Evolutionary conservation across 2,888 invertebrate species (phyloP).

Genomic region (Lysandra coridon): DNA sequence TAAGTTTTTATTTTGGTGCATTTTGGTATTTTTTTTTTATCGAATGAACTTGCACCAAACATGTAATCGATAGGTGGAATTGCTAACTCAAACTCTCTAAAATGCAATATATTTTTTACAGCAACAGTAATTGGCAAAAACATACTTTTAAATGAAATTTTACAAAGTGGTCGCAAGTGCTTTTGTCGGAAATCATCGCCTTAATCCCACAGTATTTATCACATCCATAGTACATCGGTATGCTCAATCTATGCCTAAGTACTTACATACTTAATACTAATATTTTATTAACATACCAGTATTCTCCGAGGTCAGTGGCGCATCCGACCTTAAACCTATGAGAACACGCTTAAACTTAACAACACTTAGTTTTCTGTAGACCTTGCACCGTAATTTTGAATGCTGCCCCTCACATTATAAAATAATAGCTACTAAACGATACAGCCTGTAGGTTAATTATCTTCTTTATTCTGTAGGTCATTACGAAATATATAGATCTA

Average conservation of each 20-base stretch:
- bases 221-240: neutral
- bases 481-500: no score
- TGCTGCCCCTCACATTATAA: constrained; percentile 25
- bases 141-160: no score
- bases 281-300: constrained; percentile 6
- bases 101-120: no score
- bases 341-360: constrained; percentile 18
- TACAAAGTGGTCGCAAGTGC: no score
- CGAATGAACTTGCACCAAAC: no score
- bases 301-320: constrained; percentile 12
- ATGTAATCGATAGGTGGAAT: no score
- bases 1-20: no score
- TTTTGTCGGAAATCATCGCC: no score
- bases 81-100: no score
- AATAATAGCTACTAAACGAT: constrained; percentile 14
- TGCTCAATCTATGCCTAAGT: neutral
- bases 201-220: neutral
- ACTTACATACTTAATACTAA: neutral
- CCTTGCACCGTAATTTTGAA: constrained; percentile 13
- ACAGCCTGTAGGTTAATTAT: neutral
- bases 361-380: constrained; percentile 9
- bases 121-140: no score
- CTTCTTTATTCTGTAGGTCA: neutral
- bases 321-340: constrained; percentile 25
- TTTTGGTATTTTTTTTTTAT: no score